Evolutionary conservation across 2,888 invertebrate species (phyloP), one percentile per base, ranked within the genome.

Genomic region (Phyllotreta cruciferae): DNA sequence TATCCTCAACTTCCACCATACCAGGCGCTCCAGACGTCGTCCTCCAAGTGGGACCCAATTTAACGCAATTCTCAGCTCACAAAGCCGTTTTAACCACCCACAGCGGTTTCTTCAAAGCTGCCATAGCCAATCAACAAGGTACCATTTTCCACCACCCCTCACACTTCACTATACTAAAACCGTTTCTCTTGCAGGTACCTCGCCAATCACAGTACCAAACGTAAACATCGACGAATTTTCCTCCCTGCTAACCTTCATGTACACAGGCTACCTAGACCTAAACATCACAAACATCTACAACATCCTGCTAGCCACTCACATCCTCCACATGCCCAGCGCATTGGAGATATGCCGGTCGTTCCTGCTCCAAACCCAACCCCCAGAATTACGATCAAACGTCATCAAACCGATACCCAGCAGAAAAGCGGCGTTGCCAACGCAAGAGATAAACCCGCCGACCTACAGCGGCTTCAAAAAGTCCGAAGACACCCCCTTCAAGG

Each of bases 251-350:
- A 87, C 88, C 14, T 90, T 89, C 82, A 90, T 91, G 89, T 90
- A 90, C 79, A 90, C 90, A 5, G 90, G 90, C 14, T 87, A 86
- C 70, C 79, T 91, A 73, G 89, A 90, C 74, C 82, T 90, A 34
- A 89, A 86, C 69, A 81, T 87, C 66, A 85, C 87, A 62, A 90
- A 90, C 79, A 89, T 90, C 68, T 90, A 90, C 80, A 88, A 87
- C 70, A 88, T 90, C 45, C 80, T 90, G 7, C 78, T 90, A 64
- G 90, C 90, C 4, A 89, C 90, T 7, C 90, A 90, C 78, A 83
- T 90, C 54, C 80, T 91, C 47, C 90, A 90, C 76, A 90, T 90
- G 89, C 90, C 90, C 1, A 82, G 88, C 9, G 90, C 90, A 0
- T 76, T 90, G 52, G 89, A 90, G 71, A 84, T 90, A 69, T 90